Evolutionary conservation across 2,797 vertebrate genomes (phyloP).

Genomic region (Labeo calbasu): DNA sequence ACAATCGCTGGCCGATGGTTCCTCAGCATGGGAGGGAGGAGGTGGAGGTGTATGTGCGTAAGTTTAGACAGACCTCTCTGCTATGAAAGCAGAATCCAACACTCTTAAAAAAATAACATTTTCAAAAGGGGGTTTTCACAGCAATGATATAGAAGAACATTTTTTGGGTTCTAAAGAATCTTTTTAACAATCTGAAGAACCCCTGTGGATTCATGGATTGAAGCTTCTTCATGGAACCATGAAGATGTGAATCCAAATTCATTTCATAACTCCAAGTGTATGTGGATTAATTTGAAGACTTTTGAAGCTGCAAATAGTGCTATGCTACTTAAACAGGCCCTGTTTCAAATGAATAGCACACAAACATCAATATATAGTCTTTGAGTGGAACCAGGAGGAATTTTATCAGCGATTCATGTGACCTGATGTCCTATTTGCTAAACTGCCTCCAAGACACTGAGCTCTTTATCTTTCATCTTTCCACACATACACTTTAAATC

Average conservation of each 20-base stretch:
- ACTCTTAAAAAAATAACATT: not conserved
- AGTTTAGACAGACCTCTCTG: not conserved
- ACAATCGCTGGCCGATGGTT: constrained; percentile 77
- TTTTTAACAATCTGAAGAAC: not conserved
- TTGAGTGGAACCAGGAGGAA: not conserved
- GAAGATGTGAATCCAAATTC: not conserved
- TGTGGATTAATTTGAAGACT: not conserved
- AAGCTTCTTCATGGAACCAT: not conserved
- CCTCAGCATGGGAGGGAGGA: constrained; percentile 69
- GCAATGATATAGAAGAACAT: not conserved
- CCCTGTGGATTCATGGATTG: not conserved
- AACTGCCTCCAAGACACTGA: constrained; percentile 23
- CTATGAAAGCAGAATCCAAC: not conserved
- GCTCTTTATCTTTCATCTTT: constrained; percentile 22
- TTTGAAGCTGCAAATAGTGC: not conserved
- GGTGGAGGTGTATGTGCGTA: constrained; percentile 26
- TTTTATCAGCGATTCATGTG: constrained; percentile 28
- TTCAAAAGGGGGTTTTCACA: not conserved
- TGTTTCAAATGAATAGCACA: constrained; percentile 7
- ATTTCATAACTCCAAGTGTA: not conserved
- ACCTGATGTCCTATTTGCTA: constrained; percentile 15
- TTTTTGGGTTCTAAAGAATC: not conserved
- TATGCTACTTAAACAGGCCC: not conserved
- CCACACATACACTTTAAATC: constrained; percentile 13
- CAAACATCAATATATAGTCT: constrained; percentile 25